Evolutionary conservation across 2,888 invertebrate genomes (phyloP), one percentile per base, ranked within the genome.

Genomic region (Cerastoderma edule): DNA sequence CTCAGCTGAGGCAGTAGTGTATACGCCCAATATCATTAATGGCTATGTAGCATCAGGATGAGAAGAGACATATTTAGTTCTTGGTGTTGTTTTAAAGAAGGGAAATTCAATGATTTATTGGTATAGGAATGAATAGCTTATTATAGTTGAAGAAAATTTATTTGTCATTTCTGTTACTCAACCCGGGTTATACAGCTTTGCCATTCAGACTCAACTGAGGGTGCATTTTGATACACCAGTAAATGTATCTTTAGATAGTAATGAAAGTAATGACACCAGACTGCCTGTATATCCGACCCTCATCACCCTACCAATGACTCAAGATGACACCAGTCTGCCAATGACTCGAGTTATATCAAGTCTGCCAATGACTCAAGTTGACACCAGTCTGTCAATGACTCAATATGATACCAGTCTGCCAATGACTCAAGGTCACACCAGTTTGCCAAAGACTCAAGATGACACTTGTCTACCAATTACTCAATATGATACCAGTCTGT

Each of bases 181-280:
- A 44, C 44, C 44, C 8, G 44, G 44, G 44, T 44, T 44, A 19
- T 44, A 44, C 44, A 44, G 44, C 16, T 8, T 44, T 44, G 44
- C 44, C 16, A 8, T 44, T 44, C 44, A 44, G 44, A 44, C 44
- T 44, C 10, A n/a, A n/a, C n/a, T n/a, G n/a, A n/a, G n/a, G n/a
- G n/a, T n/a, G n/a, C n/a, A n/a, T n/a, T n/a, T n/a, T n/a, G 44
- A 44, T 44, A 44, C 8, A 44, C 44, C 44, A 13, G 44, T 44
- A 44, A 44, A 44, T 16, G 44, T 44, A 44, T 13, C 44, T 16
- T 44, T 44, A 44, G 10, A 44, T 16, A 44, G 44, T 44, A 44
- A 44, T 44, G 44, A 44, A 44, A 44, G 44, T 44, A 44, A 44
- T 44, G n/a, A n/a, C n/a, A n/a, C n/a, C n/a, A n/a, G n/a, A n/a